phyloP scores from a whole-genome alignment of 1,140 invertebrate species.

The Coelopa frigida region DNA sequence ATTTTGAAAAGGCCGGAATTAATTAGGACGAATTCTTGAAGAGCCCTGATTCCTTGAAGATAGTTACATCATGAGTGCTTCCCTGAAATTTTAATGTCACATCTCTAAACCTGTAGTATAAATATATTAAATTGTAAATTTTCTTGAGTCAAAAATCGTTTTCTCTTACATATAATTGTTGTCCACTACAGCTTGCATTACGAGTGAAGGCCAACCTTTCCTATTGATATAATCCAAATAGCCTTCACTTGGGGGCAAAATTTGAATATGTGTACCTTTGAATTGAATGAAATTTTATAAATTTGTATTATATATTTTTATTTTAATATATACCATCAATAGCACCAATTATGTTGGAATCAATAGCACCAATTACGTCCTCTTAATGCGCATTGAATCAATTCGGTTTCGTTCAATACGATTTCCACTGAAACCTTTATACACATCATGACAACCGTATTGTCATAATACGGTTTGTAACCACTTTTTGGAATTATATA shows the following conservation, averaged over 20 bases:
- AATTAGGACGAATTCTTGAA: conserved; percentile 13
- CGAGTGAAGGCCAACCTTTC: conserved; percentile 22
- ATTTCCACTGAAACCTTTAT: too few relatives aligned
- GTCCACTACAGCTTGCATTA: conserved; percentile 25
- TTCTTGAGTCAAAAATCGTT: background rate
- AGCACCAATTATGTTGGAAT: too few relatives aligned
- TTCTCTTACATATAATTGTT: conserved; percentile 10
- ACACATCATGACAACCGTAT: too few relatives aligned
- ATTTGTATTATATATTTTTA: too few relatives aligned
- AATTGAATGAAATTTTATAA: too few relatives aligned
- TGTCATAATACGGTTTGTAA: too few relatives aligned
- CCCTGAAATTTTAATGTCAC: conserved; percentile 15
- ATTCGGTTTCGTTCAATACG: too few relatives aligned
- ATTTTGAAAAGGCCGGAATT: background rate
- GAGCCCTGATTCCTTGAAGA: conserved; percentile 19
- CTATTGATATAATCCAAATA: conserved; percentile 25
- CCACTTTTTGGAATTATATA: too few relatives aligned
- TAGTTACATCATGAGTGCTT: conserved; percentile 16
- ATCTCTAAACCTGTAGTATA: conserved; percentile 19
- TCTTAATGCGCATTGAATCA: too few relatives aligned
- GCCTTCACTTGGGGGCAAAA: conserved; percentile 8
- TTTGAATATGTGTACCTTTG: conserved; percentile 7
- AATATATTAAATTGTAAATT: conserved; percentile 3
- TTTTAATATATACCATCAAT: too few relatives aligned
- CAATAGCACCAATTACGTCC: too few relatives aligned